phyloP scores from a whole-genome alignment of 64 coral and sea anemone genomes.

The Cladopsammia gracilis region DNA sequence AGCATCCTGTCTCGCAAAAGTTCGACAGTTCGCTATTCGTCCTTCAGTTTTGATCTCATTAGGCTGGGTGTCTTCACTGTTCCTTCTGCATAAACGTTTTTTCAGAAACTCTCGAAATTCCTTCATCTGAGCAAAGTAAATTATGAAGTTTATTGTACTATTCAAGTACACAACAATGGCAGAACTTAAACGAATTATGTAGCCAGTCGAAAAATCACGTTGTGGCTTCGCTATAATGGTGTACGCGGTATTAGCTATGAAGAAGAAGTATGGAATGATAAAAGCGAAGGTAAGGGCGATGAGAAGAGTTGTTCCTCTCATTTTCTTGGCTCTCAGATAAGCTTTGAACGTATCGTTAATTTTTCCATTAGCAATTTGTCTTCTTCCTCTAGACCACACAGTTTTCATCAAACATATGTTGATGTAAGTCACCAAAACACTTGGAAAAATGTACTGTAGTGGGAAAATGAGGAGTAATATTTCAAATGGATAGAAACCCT shows the following conservation, averaged over 20 bases:
- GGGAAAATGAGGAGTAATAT: not conserved
- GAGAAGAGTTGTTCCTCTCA: conserved; percentile 14
- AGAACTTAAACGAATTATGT: not conserved
- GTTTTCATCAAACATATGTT: conserved; percentile 14
- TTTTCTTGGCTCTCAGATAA: not conserved
- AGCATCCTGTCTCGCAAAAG: no score
- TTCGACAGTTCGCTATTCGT: no score
- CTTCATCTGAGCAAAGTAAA: conserved; percentile 1
- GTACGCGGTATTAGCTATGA: not conserved
- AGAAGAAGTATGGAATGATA: conserved; percentile 29
- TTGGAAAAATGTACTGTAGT: conserved; percentile 3
- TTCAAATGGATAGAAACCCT: not conserved
- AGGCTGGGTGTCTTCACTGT: not conserved
- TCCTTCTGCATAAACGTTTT: not conserved
- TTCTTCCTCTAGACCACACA: not conserved
- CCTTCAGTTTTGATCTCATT: no score
- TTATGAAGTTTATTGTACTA: not conserved
- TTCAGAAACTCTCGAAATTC: conserved; percentile 6
- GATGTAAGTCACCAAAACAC: conserved; percentile 7
- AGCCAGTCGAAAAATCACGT: conserved; percentile 25
- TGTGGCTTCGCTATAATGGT: not conserved
- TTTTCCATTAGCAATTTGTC: not conserved
- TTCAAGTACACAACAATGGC: not conserved
- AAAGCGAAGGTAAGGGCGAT: conserved; percentile 19
- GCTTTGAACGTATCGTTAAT: conserved; percentile 10